A percentile compares a stretch with the other conserved stretches of the same genome.
Evolutionary conservation across 2,888 invertebrate genomes (phyloP).

Genomic region (Pachymerium ferrugineum): DNA sequence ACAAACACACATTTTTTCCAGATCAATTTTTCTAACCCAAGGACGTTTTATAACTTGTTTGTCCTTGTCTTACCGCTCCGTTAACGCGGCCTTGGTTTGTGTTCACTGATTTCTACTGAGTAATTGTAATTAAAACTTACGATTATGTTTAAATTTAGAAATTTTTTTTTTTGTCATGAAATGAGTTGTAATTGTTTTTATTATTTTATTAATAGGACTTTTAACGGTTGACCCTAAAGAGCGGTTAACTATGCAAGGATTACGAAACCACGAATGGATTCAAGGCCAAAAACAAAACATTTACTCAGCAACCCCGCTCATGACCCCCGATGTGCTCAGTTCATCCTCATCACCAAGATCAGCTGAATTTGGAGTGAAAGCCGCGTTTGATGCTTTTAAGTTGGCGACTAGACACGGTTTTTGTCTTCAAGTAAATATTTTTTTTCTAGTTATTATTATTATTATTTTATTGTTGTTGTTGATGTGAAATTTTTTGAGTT

Average conservation of each 20-base stretch:
- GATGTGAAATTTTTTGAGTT: too few species aligned
- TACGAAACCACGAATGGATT: conserved; percentile 66
- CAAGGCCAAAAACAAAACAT: conserved; percentile 44
- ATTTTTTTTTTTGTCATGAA: conserved; percentile 11
- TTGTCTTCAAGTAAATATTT: conserved; percentile 52
- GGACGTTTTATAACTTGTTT: background rate
- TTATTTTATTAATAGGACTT: conserved; percentile 54
- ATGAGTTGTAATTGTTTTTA: background rate
- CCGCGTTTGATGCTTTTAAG: conserved; percentile 63
- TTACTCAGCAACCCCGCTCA: conserved; percentile 55
- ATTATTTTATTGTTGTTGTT: background rate
- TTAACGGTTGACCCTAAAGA: conserved; percentile 70
- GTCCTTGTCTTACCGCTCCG: too few species aligned
- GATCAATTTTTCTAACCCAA: background rate
- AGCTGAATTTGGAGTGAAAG: conserved; percentile 56
- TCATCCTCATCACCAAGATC: conserved; percentile 48
- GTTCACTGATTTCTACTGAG: too few species aligned
- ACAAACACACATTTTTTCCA: too few species aligned
- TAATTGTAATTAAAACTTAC: background rate
- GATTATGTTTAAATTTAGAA: background rate
- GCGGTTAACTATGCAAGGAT: conserved; percentile 62
- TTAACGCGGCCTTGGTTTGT: background rate
- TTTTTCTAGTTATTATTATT: background rate
- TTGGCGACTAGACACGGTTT: conserved; percentile 66
- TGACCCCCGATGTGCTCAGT: conserved; percentile 58